phyloP scores from a whole-genome alignment of 2,797 vertebrate species.

The Cynopterus sphinx region DNA sequence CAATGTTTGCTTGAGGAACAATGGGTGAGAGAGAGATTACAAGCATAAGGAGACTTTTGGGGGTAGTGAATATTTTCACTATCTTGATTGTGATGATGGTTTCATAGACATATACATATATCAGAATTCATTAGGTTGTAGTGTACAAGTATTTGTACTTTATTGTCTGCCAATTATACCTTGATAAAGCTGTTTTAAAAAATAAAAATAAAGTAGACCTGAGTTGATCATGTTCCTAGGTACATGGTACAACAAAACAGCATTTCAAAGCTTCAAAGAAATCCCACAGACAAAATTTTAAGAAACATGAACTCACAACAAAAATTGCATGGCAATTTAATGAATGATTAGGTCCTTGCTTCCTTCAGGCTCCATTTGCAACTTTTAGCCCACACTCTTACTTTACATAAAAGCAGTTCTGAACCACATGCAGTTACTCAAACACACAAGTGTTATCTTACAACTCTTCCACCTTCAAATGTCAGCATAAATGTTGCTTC shows the following conservation, averaged over 20 bases:
- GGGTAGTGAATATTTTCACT: neutral
- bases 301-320: neutral
- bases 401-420: neutral
- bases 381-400: neutral
- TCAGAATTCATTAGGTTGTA: neutral
- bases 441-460: neutral
- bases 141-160: neutral
- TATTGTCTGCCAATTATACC: neutral
- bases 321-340: neutral
- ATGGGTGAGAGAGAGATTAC: neutral
- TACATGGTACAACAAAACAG: neutral
- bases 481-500: neutral
- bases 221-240: neutral
- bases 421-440: neutral
- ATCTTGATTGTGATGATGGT: neutral
- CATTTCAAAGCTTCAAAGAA: neutral
- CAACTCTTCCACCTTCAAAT: neutral
- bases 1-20: neutral
- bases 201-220: constrained; percentile 14
- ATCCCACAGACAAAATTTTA: constrained; percentile 13
- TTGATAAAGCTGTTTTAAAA: neutral
- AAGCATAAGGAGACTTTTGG: neutral
- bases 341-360: neutral
- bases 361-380: neutral
- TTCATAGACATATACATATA: neutral